Evolutionary conservation across 2,113 vertebrate genomes (phyloP).

Genomic region (Ailurus styani): DNA sequence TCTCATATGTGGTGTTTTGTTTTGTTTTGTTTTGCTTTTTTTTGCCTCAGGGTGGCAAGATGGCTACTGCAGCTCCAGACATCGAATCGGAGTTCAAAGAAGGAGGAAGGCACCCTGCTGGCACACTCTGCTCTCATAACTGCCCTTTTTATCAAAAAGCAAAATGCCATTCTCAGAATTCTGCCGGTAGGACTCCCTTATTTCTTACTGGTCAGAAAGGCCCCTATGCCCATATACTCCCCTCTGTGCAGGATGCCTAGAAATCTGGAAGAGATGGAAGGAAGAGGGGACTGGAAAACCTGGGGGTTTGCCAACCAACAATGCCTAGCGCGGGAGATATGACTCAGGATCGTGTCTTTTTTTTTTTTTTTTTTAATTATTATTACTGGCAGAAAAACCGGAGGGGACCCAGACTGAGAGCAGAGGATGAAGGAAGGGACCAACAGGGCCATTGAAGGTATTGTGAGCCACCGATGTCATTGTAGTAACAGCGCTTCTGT

Average conservation of each 20-base stretch:
- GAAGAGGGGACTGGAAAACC: accelerated
- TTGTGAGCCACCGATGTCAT: neutral
- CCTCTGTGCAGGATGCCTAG: neutral
- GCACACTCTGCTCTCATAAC: neutral
- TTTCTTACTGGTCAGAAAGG: neutral
- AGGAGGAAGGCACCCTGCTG: neutral
- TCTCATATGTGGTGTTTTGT: neutral
- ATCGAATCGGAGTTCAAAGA: neutral
- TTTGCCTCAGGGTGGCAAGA: neutral
- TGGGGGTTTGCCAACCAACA: neutral
- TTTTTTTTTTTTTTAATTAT: too few relatives aligned
- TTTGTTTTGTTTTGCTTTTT: neutral
- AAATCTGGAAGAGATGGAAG: neutral
- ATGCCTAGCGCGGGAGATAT: accelerated
- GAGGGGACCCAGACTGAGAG: neutral
- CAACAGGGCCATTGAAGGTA: neutral
- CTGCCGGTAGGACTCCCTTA: accelerated
- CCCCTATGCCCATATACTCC: neutral
- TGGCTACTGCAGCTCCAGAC: neutral
- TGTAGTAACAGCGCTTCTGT: neutral
- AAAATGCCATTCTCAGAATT: neutral
- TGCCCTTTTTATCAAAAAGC: neutral
- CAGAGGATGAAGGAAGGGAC: neutral
- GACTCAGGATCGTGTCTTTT: neutral
- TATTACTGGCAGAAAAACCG: neutral